Base-by-base conservation (phyloP, 2,888 invertebrate genomes). In the Molorchus minor region DNA sequence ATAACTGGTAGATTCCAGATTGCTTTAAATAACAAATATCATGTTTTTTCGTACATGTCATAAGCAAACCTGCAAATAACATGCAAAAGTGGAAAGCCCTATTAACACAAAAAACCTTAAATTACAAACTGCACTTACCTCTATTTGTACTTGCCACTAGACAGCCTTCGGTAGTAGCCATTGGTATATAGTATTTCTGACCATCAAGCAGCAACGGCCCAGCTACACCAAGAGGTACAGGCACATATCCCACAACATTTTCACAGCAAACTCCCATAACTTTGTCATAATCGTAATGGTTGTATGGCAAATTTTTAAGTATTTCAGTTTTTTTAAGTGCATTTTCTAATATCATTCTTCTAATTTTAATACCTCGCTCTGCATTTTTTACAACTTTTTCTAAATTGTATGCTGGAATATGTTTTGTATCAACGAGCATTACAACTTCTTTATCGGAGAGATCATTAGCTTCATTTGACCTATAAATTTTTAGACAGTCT, bases 81-180 rank as follows among this genome's bases (percentile, higher is more conserved):
- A n/a, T n/a, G n/a, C n/a, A n/a, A n/a, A n/a, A n/a, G n/a, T n/a
- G n/a, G n/a, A n/a, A n/a, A n/a, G n/a, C n/a, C n/a, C n/a, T n/a
- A n/a, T n/a, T n/a, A n/a, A n/a, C n/a, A n/a, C n/a, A n/a, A n/a
- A n/a, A n/a, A n/a, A n/a, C n/a, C n/a, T n/a, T n/a, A n/a, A n/a
- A n/a, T n/a, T n/a, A n/a, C n/a, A n/a, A n/a, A n/a, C n/a, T n/a
- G n/a, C n/a, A 44, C 36, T 65, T 66, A 72, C 72, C 77, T 64
- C 98, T 87, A 81, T 98, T 98, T 0, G 97, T 96, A 25, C 95
- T 96, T 0, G 98, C 98, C 0, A 98, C 93, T 49, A 99, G 83
- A 54, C 97, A 98, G 0, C 98, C 98, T 82, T 98, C 98, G 0
- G 98, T 99, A 0, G 98, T 99, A 3, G 98, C 97, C 95, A 99